A percentile compares a stretch with the other conserved stretches of the same genome.
Conservation (phyloP, 2,797 vertebrate species). For the Pipistrellus pipistrellus region DNA sequence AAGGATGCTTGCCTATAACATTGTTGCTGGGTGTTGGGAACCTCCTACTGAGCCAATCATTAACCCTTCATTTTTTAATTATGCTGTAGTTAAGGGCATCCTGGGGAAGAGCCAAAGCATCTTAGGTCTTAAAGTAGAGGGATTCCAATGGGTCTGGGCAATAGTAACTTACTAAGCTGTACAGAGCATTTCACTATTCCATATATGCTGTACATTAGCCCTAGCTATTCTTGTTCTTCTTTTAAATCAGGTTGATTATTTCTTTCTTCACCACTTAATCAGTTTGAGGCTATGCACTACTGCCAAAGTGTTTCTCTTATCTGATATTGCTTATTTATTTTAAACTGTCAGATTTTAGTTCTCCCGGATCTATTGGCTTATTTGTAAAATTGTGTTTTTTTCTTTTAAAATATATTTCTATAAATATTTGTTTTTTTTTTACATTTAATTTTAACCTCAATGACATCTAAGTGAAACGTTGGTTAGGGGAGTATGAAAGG, state of each 20-base stretch:
- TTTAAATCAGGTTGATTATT: background rate
- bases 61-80: background rate
- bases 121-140: background rate
- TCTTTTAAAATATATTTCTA: background rate
- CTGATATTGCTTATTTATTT: background rate
- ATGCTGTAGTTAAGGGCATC: background rate
- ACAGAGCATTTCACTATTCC: background rate
- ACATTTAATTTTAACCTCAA: background rate
- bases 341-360: background rate
- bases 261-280: background rate
- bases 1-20: background rate
- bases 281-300: background rate
- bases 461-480: constrained; percentile 2
- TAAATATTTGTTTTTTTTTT: too few species aligned
- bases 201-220: background rate
- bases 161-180: background rate
- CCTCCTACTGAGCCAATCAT: background rate
- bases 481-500: background rate
- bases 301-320: constrained; percentile 10
- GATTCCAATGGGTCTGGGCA: background rate
- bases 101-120: background rate
- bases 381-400: background rate
- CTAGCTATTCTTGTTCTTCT: background rate
- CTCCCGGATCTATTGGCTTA: background rate
- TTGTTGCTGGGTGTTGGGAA: background rate